Base-by-base conservation (phyloP, 1,140 invertebrate species). In the Pseudomyrmex cubaensis region DNA sequence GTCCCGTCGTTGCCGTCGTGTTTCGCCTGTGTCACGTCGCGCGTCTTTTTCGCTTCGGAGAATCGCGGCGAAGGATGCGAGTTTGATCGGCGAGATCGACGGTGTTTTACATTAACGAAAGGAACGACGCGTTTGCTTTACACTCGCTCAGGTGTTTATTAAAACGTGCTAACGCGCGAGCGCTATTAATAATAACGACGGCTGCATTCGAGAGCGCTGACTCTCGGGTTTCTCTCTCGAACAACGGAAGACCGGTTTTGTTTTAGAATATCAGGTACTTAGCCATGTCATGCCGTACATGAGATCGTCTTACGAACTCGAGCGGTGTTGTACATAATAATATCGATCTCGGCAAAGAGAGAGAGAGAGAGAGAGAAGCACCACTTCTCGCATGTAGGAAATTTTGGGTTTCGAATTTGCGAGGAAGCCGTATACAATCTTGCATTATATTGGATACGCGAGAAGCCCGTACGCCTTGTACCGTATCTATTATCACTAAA, bases 141-240 rank as follows among this genome's bases (percentile, higher is more conserved):
- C 48, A 8, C 62, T 54, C 22, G 17, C 48, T 25, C 25, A 1
- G 25, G 4, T 54, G 13, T 67, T 67, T 77, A 77, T 82, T 82
- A 75, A 74, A 82, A 82, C 69, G 75, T 74, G 72, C 46, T 82
- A 74, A 74, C 57, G 35, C 22, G 57, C 20, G n/a, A 20, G 57
- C 59, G n/a, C 77, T 75, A 82, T 74, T 74, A 82, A 74, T 82
- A 82, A 82, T 67, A 77, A 77, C 48, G 4, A 44, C 62, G 56
- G 20, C 13, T 74, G 72, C 44, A 13, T 61, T 61, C 56, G 59
- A 75, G 59, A 52, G 63, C 50, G 74, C 74, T 77, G 74, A 77
- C 74, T 77, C 62, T 77, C 48, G 62, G 46, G 50, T 56, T 72
- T 62, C 25, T 50, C 54, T 50, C 54, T 50, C 54, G 46, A 69